A percentile compares a stretch with the other conserved stretches of the same genome.
phyloP scores from a whole-genome alignment of 2,888 invertebrate genomes.

The Luperina nickerlii region DNA sequence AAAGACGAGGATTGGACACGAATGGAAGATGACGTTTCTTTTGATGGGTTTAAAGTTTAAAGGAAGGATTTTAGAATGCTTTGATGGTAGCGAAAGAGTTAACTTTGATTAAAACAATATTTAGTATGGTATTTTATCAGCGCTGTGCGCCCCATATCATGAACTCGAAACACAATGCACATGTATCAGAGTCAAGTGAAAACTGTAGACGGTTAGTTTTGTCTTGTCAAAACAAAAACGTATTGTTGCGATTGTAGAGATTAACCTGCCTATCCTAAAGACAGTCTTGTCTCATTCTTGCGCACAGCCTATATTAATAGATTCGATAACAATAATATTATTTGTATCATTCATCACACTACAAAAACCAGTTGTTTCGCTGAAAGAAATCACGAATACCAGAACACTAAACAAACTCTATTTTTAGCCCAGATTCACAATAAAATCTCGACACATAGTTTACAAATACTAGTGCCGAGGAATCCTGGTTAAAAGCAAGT shows the following conservation, averaged over 20 bases:
- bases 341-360: neutral
- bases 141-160: neutral
- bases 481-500: constrained; percentile 26
- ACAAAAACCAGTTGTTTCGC: neutral
- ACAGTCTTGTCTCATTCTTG: neutral
- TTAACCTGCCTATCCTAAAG: neutral
- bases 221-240: neutral
- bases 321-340: neutral
- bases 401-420: constrained; percentile 10
- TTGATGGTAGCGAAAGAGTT: neutral
- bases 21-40: constrained; percentile 6
- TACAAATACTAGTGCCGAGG: constrained; percentile 2
- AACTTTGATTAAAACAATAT: neutral
- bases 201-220: neutral
- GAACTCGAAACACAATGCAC: neutral
- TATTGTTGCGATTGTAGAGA: no score
- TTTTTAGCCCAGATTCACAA: constrained; percentile 4
- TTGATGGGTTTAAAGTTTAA: constrained; percentile 7
- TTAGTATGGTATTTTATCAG: no score
- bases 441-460: constrained; percentile 19
- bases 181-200: neutral
- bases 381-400: neutral
- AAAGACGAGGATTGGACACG: constrained; percentile 36
- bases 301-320: neutral
- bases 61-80: neutral